These are phyloP conservation scores for Zeugodacus cucurbitae DNA, from an alignment of 1,140 invertebrate species.

Conservation along the genomic window DNA sequence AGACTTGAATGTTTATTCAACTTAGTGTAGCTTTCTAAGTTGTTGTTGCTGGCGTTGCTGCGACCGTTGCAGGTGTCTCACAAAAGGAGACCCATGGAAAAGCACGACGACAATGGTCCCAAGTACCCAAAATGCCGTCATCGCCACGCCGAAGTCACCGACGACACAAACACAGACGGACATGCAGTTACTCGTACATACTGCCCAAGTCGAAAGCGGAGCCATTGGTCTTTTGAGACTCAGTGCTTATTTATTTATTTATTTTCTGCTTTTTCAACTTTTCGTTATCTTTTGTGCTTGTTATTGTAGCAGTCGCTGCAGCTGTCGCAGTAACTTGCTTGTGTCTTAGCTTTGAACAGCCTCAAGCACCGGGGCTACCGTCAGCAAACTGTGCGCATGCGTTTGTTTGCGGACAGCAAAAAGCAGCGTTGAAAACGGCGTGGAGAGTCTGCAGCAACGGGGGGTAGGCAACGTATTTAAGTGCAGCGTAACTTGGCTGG, in stretches of 20 bases:
- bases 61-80: conserved; percentile 20
- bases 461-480: neutral
- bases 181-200: neutral
- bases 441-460: neutral
- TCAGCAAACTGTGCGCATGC: conserved; percentile 3
- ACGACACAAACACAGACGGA: neutral
- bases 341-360: neutral
- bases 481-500: neutral
- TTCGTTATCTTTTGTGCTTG: conserved; percentile 6
- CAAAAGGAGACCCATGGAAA: conserved; percentile 6
- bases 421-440: neutral
- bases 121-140: conserved; percentile 26
- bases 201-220: neutral
- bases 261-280: neutral
- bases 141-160: neutral
- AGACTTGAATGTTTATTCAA: neutral
- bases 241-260: neutral
- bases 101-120: conserved; percentile 29
- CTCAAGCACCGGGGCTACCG: neutral
- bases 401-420: neutral
- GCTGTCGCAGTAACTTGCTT: conserved; percentile 5
- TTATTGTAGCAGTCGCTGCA: neutral
- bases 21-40: neutral
- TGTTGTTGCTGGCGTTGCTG: neutral
- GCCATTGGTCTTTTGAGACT: conserved; percentile 21